Percentiles rank a stretch among this genome's conserved stretches.
These are phyloP conservation scores for Empidonax traillii DNA, from an alignment of 2,113 vertebrate genomes.

Conservation along the genomic window DNA sequence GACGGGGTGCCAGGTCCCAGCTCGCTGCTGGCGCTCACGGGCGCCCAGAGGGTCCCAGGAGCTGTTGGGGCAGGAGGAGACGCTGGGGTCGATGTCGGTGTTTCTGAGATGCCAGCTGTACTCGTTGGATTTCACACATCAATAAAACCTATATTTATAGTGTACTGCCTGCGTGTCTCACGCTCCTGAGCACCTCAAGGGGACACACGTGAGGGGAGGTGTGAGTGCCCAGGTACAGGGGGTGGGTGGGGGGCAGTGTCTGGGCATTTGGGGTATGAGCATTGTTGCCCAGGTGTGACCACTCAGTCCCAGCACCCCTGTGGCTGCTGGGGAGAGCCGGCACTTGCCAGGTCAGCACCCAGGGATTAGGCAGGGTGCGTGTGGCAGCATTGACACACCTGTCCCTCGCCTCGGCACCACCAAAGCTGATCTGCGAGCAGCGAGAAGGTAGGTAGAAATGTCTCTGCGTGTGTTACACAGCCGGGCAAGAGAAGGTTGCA, in stretches of 20 bases:
- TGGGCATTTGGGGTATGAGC: background rate
- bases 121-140: constrained; percentile 74
- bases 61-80: background rate
- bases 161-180: background rate
- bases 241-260: background rate
- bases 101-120: constrained; percentile 57
- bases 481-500: background rate
- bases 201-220: rapidly evolving
- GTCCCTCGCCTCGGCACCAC: background rate
- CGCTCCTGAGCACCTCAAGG: background rate
- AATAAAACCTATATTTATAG: constrained; percentile 85
- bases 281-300: rapidly evolving
- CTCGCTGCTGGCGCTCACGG: background rate
- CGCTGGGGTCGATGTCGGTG: background rate
- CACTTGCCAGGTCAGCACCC: rapidly evolving
- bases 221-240: rapidly evolving
- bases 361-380: rapidly evolving
- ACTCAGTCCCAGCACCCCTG: background rate
- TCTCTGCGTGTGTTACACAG: rapidly evolving
- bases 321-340: background rate
- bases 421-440: background rate
- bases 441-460: background rate
- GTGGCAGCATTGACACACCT: rapidly evolving
- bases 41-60: background rate
- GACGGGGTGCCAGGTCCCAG: background rate